Evolutionary conservation across 92 coral and sea anemone species (phyloP).

Genomic region (Porites rus): DNA sequence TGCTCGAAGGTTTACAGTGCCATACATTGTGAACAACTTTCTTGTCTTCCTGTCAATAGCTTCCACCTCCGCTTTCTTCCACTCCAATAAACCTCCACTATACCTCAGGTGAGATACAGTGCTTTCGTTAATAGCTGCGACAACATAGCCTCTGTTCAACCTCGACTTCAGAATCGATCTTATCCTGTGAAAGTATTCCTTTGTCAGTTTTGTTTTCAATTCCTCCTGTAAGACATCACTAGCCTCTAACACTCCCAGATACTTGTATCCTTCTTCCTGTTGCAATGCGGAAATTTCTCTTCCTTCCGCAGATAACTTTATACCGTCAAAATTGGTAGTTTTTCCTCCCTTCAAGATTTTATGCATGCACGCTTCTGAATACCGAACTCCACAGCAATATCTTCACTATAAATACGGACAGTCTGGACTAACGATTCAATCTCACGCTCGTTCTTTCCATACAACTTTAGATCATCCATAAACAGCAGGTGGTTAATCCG

Average conservation of each 20-base stretch:
- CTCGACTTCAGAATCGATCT: neutral
- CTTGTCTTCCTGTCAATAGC: no score
- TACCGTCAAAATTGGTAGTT: neutral
- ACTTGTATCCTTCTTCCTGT: constrained; percentile 18
- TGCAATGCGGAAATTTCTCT: neutral
- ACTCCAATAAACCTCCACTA: no score
- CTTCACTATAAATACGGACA: neutral
- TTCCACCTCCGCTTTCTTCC: no score
- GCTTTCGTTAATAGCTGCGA: no score
- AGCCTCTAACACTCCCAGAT: constrained; percentile 12
- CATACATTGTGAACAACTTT: no score
- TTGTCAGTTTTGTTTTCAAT: neutral
- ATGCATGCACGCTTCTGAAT: constrained; percentile 16
- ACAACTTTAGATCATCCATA: neutral
- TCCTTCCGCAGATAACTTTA: neutral
- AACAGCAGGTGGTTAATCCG: neutral
- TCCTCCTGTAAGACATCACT: neutral
- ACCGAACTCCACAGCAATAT: constrained; percentile 20
- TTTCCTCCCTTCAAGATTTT: constrained; percentile 5
- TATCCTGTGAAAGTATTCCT: constrained; percentile 17
- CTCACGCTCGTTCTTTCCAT: neutral
- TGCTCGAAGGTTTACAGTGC: no score
- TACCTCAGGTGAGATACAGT: no score
- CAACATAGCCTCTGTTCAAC: neutral
- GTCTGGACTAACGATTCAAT: neutral